A percentile compares a stretch with the other conserved stretches of the same genome.
Conservation (phyloP, 1,140 invertebrate genomes). For the Bombus balteatus region DNA sequence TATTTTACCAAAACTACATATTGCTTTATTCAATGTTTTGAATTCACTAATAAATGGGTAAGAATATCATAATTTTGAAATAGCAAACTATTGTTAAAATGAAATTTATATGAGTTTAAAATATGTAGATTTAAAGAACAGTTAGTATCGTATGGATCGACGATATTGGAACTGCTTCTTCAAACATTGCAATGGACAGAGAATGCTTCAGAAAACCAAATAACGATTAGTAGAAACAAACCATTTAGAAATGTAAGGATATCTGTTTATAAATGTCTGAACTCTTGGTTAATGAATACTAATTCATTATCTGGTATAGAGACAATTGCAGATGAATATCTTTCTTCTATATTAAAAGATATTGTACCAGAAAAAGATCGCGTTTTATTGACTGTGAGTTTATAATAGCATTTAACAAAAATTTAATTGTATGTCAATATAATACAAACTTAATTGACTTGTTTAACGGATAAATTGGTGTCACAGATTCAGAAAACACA, state of each 20-base stretch:
- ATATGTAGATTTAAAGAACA: slow-evolving; percentile 62
- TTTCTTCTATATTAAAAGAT: slow-evolving; percentile 67
- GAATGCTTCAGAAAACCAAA: slow-evolving; percentile 32
- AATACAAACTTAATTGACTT: neutral
- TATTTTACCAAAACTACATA: slow-evolving; percentile 72
- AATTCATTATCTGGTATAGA: slow-evolving; percentile 67
- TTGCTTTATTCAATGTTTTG: slow-evolving; percentile 70
- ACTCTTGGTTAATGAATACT: slow-evolving; percentile 61
- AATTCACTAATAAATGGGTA: slow-evolving; percentile 73
- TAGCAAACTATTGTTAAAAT: neutral
- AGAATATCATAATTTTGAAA: slow-evolving; percentile 6
- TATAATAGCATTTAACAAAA: neutral
- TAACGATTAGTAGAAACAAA: slow-evolving; percentile 57
- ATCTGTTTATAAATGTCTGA: slow-evolving; percentile 67
- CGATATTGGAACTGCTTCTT: slow-evolving; percentile 56
- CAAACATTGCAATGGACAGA: slow-evolving; percentile 61
- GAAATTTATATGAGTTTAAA: neutral
- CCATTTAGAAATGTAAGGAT: slow-evolving; percentile 66
- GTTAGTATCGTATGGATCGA: slow-evolving; percentile 59
- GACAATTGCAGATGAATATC: slow-evolving; percentile 61
- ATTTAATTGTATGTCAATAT: neutral
- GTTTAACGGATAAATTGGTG: neutral
- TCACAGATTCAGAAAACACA: slow-evolving; percentile 69
- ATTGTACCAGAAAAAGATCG: slow-evolving; percentile 67
- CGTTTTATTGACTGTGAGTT: slow-evolving; percentile 66